Base-by-base conservation (phyloP, 2,113 vertebrate genomes). In the Promerops cafer region DNA sequence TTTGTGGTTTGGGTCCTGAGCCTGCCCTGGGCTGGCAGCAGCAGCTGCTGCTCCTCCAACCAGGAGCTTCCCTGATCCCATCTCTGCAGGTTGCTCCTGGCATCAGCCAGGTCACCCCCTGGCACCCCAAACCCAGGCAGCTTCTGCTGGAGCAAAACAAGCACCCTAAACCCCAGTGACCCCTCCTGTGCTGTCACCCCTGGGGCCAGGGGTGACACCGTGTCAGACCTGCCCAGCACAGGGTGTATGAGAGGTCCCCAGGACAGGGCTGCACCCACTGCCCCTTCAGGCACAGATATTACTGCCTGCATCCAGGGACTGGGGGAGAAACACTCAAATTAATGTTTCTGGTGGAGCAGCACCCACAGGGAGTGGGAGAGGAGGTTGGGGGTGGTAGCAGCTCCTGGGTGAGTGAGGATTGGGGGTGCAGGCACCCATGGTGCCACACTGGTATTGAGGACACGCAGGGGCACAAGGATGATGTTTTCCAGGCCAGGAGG, bases 321-420 rank as follows among this genome's bases (percentile, higher is more conserved):
- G 21, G 21, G 27, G 50, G 12, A 35, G 1, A 39, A 61, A 17
- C n/a, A 14, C 23, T 6, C 26, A 1, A 18, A 19, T 7, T 2
- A 3, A 14, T 39, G 59, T 11, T 26, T 39, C 47, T 71, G 72
- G 2, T 30, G 56, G 21, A 75, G 26, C 79, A 84, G 79, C 37
- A 57, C 6, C 56, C 45, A 4, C 2, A 1, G 39, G 21, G 19
- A 6, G 12, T 10, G 22, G 52, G 39, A 63, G 15, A 26, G 40
- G 56, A 27, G 40, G 10, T 0, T 7, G 18, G 24, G 19, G 9
- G 35, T n/a, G 37, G 44, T 0, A 27, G 5, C 35, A 31, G 9
- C 5, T 13, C 21, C 42, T 3, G 3, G 24, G 39, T 0, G 8
- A 47, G n/a, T 0, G 4, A 56, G 71, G 40, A 20, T 0, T 40